Evolutionary conservation across 2,797 vertebrate species (phyloP), one percentile per base, ranked within the genome.

Genomic region (Pelochelys cantorii): DNA sequence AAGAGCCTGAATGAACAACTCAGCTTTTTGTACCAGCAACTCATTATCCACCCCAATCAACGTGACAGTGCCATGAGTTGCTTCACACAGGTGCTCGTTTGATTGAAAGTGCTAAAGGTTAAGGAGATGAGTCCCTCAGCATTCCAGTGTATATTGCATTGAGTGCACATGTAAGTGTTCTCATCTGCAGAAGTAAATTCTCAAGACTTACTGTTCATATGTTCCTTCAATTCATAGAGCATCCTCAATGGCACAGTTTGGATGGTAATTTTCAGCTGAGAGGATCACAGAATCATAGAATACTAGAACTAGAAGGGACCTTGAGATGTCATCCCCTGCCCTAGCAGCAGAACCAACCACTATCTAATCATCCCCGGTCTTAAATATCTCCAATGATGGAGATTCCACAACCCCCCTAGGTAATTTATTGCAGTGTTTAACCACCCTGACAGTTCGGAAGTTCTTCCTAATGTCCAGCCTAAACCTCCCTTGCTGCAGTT

Each of bases 201-300:
- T 9, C 25, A 59, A 80, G 55, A 37, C 13, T 22, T 94, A 78
- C 57, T 90, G 80, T 62, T 75, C 34, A 85, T 87, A 60, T 60
- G 75, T 86, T 93, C 84, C 52, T 84, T 71, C 34, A 84, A 86
- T 2, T 1, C 4, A 54, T 18, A 34, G 22, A 88, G 80, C 86
- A 75, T 52, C 93, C 90, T 88, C 59, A 75, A 25, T 87, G 71
- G 62, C 84, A 55, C 52, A 57, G 18, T 75, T 62, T 92, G 34
- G 52, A 83, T 57, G 74, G 79, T 53, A 53, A 79, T 90, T 92
- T 93, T 54, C 60, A 86, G 48, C 77, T 68, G 91, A 83, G 85
- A 55, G 13, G 89, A 48, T 48, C 42, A 48, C 42, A 48, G 42
- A 48, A 42, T 42, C 42, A 42, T 6, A 6, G 42, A 42, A 48